Evolutionary conservation across 2,797 vertebrate species (phyloP).

Genomic region (Peromyscus aztecus): DNA sequence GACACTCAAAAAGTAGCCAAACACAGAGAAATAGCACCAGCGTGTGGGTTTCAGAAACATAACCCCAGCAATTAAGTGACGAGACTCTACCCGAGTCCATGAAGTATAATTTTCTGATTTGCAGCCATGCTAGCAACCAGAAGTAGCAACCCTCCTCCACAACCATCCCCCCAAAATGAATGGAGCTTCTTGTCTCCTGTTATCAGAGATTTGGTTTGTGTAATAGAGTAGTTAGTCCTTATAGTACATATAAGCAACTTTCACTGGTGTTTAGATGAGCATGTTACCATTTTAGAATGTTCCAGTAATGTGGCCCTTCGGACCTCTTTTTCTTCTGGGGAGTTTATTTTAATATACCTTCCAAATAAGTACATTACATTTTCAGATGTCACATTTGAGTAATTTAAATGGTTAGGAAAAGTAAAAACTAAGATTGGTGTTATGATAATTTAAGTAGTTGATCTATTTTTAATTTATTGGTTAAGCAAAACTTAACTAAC

Average conservation of each 20-base stretch:
- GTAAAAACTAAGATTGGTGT: slow-evolving; percentile 60
- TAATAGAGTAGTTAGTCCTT: slow-evolving; percentile 69
- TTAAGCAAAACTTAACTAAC: slow-evolving; percentile 26
- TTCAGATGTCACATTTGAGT: slow-evolving; percentile 75
- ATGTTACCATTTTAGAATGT: slow-evolving; percentile 70
- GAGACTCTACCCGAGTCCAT: slow-evolving; percentile 96
- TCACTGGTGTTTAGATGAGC: slow-evolving; percentile 74
- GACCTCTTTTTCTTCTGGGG: slow-evolving; percentile 69
- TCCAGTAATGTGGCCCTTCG: slow-evolving; percentile 72
- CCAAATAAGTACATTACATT: slow-evolving; percentile 34
- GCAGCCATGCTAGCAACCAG: slow-evolving; percentile 93
- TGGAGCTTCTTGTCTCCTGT: background rate
- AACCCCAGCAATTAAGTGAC: slow-evolving; percentile 97
- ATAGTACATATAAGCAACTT: slow-evolving; percentile 75
- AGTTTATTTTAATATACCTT: slow-evolving; percentile 74
- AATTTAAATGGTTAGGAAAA: slow-evolving; percentile 53
- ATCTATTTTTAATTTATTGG: slow-evolving; percentile 33
- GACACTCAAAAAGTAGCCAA: slow-evolving; percentile 96
- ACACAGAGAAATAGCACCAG: slow-evolving; percentile 91
- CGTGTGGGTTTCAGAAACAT: slow-evolving; percentile 91
- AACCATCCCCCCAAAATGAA: slow-evolving; percentile 83
- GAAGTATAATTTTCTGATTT: slow-evolving; percentile 97
- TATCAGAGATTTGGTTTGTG: slow-evolving; percentile 40
- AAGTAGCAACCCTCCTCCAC: slow-evolving; percentile 74
- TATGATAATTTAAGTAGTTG: slow-evolving; percentile 52